A percentile compares a stretch with the other conserved stretches of the same genome.
Conservation (phyloP, 2,113 vertebrate species). For the Stegastes partitus region DNA sequence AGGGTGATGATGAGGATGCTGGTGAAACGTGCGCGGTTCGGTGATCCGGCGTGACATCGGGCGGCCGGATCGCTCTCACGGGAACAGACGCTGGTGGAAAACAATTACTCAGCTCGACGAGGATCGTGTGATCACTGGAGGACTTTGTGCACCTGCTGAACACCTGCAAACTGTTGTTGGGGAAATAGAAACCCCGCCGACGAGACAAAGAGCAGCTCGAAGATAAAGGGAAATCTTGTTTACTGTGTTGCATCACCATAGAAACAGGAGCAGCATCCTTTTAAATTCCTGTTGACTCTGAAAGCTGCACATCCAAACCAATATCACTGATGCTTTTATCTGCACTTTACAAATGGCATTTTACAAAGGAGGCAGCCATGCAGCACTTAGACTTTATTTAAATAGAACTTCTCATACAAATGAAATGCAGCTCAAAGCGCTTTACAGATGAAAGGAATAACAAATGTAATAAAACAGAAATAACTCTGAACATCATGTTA, state of each 20-base stretch:
- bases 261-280: slow-evolving; percentile 29
- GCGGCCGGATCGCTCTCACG: too few relatives aligned
- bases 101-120: slow-evolving; percentile 31
- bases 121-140: slow-evolving; percentile 1
- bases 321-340: slow-evolving; percentile 25
- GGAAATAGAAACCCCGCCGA: not conserved
- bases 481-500: too few relatives aligned
- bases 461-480: too few relatives aligned
- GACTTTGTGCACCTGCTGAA: slow-evolving; percentile 32
- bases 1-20: slow-evolving; percentile 6
- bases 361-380: not conserved
- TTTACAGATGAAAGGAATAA: too few relatives aligned
- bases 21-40: slow-evolving; percentile 32
- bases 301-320: slow-evolving; percentile 24
- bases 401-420: too few relatives aligned
- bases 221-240: slow-evolving; percentile 16
- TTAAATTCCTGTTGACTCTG: slow-evolving; percentile 17
- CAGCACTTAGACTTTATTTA: too few relatives aligned
- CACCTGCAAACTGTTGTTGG: slow-evolving; percentile 14
- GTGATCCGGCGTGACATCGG: too few relatives aligned
- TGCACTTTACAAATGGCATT: not conserved
- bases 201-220: not conserved
- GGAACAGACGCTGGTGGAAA: slow-evolving; percentile 24
- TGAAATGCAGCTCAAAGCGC: too few relatives aligned
- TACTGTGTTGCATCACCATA: slow-evolving; percentile 25